Base-by-base conservation (phyloP, 2,888 invertebrate species). In the Heteromurus nitidus region DNA sequence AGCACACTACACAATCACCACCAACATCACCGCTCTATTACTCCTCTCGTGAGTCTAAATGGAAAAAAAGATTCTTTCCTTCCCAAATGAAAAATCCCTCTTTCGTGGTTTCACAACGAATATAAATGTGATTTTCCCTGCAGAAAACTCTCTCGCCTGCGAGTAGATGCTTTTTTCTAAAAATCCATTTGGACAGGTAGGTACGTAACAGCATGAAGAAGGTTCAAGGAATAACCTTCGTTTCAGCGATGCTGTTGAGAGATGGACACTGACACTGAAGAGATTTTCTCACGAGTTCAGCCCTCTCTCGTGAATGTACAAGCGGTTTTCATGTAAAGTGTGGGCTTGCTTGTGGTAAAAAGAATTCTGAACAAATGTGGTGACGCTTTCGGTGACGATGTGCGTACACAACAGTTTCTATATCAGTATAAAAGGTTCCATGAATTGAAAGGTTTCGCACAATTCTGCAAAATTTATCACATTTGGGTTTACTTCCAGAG, bases 21-120 rank as follows among this genome's bases (percentile, higher is more conserved):
- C 13, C 36, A 13, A 9, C 36, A 13, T 36, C 36, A 36, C 36
- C 13, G 36, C n/a, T n/a, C n/a, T n/a, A n/a, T n/a, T n/a, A n/a
- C n/a, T n/a, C n/a, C n/a, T n/a, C n/a, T n/a, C n/a, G n/a, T n/a
- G n/a, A n/a, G 36, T 9, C 36, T 36, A 36, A 36, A 36, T 36
- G 36, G 3, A 26, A 26, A 58, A 58, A 58, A 28, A 58, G 31
- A 31, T 62, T 28, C 24, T 68, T 60, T 47, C 62, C 36, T 26
- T 70, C 64, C 69, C 69, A 70, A 69, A 69, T 77, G 77, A 77
- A 77, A 70, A 70, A 77, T 70, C 77, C 68, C 24, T 44, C 55
- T 76, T 58, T 20, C 62, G 68, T 36, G 69, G 70, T 31, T 69
- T 62, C 64, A 70, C 69, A 77, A 53, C 62, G 62, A 77, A 77